These are phyloP conservation scores for Talpa occidentalis DNA, from an alignment of 2,113 vertebrate genomes.

Conservation along the genomic window DNA sequence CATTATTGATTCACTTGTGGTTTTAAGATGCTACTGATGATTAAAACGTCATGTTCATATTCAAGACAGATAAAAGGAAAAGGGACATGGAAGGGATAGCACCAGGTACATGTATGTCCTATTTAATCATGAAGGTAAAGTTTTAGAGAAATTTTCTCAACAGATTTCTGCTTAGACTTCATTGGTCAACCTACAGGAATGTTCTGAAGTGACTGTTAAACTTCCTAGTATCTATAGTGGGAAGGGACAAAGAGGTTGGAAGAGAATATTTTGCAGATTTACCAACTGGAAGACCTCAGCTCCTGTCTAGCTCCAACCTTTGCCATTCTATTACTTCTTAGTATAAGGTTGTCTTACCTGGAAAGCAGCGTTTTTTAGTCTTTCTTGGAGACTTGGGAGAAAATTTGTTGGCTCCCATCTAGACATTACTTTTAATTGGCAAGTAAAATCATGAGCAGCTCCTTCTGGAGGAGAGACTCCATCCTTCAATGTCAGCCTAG, in stretches of 20 bases:
- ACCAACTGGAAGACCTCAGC: not conserved
- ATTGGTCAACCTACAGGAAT: not conserved
- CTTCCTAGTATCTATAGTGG: not conserved
- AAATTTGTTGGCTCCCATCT: not conserved
- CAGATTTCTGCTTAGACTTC: not conserved
- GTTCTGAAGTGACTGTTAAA: slow-evolving; percentile 18
- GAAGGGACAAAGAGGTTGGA: not conserved
- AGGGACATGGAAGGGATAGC: no score
- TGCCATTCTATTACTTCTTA: not conserved
- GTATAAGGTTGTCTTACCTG: not conserved
- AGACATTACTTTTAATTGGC: slow-evolving; percentile 33
- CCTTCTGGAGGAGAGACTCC: not conserved
- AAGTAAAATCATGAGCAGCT: not conserved
- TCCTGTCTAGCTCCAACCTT: not conserved
- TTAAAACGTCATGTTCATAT: not conserved
- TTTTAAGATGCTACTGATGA: not conserved
- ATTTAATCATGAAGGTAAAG: not conserved
- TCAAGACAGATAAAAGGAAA: not conserved
- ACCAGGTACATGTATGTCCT: not conserved
- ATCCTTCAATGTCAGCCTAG: not conserved
- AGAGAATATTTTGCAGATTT: not conserved
- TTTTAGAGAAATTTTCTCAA: not conserved
- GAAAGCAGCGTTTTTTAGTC: not conserved
- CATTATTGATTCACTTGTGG: not conserved
- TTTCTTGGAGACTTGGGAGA: not conserved